Conservation (phyloP, 2,888 invertebrate species). For the Notocelia uddmanniana region DNA sequence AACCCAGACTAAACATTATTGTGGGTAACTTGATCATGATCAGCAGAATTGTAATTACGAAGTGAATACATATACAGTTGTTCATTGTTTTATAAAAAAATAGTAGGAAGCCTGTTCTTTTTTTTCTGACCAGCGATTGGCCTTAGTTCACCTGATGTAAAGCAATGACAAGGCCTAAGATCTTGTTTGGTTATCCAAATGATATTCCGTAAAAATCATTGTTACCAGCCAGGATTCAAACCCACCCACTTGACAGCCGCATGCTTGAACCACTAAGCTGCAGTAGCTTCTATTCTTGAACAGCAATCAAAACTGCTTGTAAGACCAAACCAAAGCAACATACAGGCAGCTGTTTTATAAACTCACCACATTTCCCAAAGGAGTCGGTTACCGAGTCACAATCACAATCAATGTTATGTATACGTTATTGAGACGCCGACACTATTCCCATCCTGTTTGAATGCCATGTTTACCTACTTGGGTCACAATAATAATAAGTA, state of each 20-base stretch:
- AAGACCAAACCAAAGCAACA: background rate
- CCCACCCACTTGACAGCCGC: no score
- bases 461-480: background rate
- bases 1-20: conserved; percentile 1
- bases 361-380: conserved; percentile 6
- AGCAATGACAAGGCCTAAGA: no score
- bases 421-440: conserved; percentile 19
- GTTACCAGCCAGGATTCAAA: no score
- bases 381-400: background rate
- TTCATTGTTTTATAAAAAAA: no score
- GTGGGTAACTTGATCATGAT: background rate
- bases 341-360: conserved; percentile 8
- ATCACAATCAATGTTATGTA: conserved; percentile 23
- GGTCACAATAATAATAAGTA: background rate
- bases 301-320: background rate
- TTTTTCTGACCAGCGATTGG: no score
- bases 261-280: no score
- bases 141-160: no score
- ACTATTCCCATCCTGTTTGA: background rate
- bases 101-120: no score
- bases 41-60: background rate
- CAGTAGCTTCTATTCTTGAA: background rate
- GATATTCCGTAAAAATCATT: no score
- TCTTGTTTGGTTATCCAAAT: no score
- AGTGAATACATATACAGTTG: background rate